These are phyloP conservation scores for Geococcyx californianus DNA, from an alignment of 2,113 vertebrate genomes.

Conservation along the genomic window DNA sequence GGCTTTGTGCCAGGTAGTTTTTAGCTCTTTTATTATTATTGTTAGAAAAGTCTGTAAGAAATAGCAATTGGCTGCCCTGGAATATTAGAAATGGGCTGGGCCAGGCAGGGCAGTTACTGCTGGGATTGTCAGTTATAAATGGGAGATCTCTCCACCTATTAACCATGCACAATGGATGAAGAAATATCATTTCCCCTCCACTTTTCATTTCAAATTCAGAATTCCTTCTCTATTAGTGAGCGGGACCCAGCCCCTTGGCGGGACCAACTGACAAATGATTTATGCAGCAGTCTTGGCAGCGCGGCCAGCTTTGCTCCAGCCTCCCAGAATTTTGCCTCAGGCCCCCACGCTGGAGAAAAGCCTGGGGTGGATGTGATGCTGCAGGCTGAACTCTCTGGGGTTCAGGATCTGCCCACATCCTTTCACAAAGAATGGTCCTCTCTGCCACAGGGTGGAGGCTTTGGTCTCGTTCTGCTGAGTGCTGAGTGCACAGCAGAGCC, in stretches of 20 bases:
- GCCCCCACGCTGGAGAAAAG: fast-evolving
- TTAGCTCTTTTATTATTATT: background rate
- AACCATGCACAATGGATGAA: background rate
- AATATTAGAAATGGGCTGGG: background rate
- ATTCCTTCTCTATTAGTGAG: background rate
- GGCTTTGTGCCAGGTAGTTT: background rate
- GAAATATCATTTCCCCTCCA: background rate
- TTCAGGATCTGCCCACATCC: background rate
- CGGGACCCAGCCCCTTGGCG: fast-evolving
- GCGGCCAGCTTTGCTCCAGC: background rate
- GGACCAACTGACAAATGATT: background rate
- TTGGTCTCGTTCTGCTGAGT: fast-evolving
- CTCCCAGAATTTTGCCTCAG: background rate
- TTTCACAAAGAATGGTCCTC: fast-evolving
- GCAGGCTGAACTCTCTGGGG: background rate
- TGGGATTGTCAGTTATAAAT: background rate
- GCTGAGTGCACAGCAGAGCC: background rate
- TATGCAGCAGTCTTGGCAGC: background rate
- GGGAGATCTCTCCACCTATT: background rate
- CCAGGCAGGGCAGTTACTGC: background rate
- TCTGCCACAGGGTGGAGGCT: too few relatives aligned
- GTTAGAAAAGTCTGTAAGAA: background rate
- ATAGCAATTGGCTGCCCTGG: background rate
- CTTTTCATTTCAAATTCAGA: background rate
- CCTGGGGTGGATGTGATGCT: background rate